phyloP scores from a whole-genome alignment of 2,888 invertebrate species.

The Diploptera punctata region DNA sequence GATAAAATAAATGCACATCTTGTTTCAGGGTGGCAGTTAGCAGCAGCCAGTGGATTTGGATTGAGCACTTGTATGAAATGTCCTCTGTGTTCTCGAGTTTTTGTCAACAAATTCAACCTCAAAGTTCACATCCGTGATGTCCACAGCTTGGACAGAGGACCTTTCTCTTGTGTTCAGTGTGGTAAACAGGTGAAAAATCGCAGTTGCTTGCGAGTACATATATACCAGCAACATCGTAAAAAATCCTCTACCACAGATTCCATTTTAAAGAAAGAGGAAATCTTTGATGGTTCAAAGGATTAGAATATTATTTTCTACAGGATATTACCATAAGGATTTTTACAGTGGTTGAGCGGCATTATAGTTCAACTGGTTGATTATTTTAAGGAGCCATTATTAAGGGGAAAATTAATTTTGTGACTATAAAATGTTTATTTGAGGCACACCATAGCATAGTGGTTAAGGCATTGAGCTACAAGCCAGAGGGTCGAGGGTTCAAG shows the following conservation, averaged over 20 bases:
- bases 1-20: no score
- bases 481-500: no score
- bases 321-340: no score
- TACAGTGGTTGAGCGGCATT: no score
- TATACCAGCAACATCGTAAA: slow-evolving; percentile 52
- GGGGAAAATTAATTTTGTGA: no score
- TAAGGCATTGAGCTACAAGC: no score
- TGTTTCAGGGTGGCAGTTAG: not conserved
- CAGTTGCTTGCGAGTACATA: slow-evolving; percentile 67
- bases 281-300: not conserved
- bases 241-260: not conserved
- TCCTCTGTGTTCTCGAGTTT: slow-evolving; percentile 52
- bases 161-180: slow-evolving; percentile 72
- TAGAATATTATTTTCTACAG: not conserved
- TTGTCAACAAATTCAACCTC: slow-evolving; percentile 71
- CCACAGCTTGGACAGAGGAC: slow-evolving; percentile 70
- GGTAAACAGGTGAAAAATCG: slow-evolving; percentile 71
- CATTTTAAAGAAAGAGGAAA: not conserved
- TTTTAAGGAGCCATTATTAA: no score
- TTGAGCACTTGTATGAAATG: not conserved
- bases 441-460: no score
- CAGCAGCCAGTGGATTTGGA: not conserved
- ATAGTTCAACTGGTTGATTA: no score
- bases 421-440: no score
- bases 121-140: slow-evolving; percentile 76